Conservation (phyloP, 2,113 vertebrate species). For the Tychaedon coryphoeus region DNA sequence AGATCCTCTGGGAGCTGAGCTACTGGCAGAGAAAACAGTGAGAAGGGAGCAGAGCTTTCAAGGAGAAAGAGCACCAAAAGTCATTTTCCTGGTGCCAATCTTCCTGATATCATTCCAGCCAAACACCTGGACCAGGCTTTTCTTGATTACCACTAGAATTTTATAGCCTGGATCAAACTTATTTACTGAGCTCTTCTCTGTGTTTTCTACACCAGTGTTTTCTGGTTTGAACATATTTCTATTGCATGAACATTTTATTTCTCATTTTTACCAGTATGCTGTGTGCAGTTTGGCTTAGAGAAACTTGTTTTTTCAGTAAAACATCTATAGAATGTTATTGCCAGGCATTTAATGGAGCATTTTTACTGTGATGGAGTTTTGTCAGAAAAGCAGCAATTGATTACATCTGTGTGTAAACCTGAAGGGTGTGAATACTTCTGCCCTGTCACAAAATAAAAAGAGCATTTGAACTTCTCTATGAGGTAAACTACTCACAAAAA, state of each 20-base stretch:
- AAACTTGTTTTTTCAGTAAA: not conserved
- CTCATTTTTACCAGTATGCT: not conserved
- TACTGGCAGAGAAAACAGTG: not conserved
- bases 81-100: not conserved
- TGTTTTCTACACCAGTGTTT: not conserved
- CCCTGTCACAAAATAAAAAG: not conserved
- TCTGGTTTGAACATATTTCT: not conserved
- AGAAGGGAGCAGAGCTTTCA: not conserved
- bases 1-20: not conserved
- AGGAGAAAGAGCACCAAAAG: not conserved
- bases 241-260: slow-evolving; percentile 9
- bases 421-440: not conserved
- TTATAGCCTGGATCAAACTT: not conserved
- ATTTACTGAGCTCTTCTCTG: not conserved
- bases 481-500: not conserved
- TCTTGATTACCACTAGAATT: not conserved
- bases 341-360: slow-evolving; percentile 33
- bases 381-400: slow-evolving; percentile 16
- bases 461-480: not conserved
- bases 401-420: not conserved
- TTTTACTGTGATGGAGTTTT: not conserved
- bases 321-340: not conserved
- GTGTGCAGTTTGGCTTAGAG: not conserved
- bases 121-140: not conserved
- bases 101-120: not conserved